Evolutionary conservation across 2,797 vertebrate species (phyloP).

Genomic region (Ammospiza maritima): DNA sequence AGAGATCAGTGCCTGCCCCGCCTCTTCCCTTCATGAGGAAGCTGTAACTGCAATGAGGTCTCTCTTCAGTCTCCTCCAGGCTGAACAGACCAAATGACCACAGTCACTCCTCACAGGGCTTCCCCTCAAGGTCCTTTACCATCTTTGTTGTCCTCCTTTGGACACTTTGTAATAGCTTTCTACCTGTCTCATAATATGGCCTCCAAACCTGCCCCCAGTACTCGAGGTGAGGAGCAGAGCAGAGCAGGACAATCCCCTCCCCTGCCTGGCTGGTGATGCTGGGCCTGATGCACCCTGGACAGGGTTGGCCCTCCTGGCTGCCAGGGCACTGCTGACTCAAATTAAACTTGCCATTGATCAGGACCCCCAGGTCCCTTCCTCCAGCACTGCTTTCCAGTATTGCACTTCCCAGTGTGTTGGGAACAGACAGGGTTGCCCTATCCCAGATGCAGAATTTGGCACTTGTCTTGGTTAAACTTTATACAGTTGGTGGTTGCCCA

Average conservation of each 20-base stretch:
- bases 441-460: not conserved
- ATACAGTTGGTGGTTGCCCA: not conserved
- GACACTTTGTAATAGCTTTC: not conserved
- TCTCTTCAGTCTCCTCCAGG: not conserved
- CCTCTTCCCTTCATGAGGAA: not conserved
- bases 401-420: not conserved
- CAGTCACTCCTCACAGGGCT: accelerated
- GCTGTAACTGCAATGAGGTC: not conserved
- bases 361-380: not conserved
- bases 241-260: not conserved
- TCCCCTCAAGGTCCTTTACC: not conserved
- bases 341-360: accelerated
- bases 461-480: not conserved
- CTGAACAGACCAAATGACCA: not conserved
- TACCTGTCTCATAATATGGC: not conserved
- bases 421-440: not conserved
- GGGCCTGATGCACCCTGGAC: accelerated
- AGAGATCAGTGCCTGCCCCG: not conserved
- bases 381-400: accelerated
- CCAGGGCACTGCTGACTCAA: not conserved
- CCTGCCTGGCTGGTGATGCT: accelerated
- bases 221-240: accelerated
- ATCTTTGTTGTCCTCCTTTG: not conserved
- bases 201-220: accelerated
- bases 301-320: accelerated